These are phyloP conservation scores for Nomia melanderi DNA, from an alignment of 1,140 invertebrate species.

Conservation along the genomic window DNA sequence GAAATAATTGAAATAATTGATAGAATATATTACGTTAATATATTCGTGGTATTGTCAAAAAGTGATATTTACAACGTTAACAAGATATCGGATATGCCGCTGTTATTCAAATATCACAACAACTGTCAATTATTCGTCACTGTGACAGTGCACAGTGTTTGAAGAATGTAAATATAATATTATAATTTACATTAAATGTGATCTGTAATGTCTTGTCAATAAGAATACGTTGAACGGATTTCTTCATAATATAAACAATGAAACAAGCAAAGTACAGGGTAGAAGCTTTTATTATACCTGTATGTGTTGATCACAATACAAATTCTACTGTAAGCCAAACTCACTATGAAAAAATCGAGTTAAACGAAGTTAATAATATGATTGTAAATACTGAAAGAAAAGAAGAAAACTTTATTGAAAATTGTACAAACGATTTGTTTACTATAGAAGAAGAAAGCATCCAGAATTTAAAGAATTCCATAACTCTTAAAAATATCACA, in stretches of 20 bases:
- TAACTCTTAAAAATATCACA: neutral
- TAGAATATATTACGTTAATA: no score
- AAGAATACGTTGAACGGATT: neutral
- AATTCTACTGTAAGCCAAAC: neutral
- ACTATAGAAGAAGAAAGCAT: conserved; percentile 1
- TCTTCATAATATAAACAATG: conserved; percentile 6
- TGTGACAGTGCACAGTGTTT: no score
- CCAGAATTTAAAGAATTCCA: neutral
- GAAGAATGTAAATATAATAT: no score
- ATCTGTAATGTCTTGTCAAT: neutral
- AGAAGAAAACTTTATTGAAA: neutral
- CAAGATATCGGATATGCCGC: neutral
- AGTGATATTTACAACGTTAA: neutral
- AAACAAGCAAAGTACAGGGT: conserved; percentile 64
- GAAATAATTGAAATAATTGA: neutral
- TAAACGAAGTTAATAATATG: neutral
- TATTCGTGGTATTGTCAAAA: neutral
- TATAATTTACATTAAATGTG: no score
- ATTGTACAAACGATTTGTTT: neutral
- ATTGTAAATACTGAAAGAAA: conserved; percentile 14
- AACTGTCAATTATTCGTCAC: no score
- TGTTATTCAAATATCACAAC: neutral
- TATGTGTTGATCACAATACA: conserved; percentile 30
- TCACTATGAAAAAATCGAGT: neutral
- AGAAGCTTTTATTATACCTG: conserved; percentile 74